Evolutionary conservation across 2,797 vertebrate species (phyloP).

Genomic region (Falco concolor): DNA sequence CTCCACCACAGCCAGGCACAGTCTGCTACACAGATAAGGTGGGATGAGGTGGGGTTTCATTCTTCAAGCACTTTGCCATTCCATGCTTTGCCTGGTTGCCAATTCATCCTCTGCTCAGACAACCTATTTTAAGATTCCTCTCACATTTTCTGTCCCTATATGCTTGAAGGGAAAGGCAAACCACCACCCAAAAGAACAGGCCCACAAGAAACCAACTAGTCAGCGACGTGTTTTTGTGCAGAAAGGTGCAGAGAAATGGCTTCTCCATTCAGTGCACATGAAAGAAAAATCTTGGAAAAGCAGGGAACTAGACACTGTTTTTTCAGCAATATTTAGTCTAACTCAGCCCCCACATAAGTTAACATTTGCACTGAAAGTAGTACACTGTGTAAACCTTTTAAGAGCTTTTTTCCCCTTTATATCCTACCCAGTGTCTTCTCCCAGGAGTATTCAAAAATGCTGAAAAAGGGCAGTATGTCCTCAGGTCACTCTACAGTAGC

Average conservation of each 20-base stretch:
- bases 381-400: background rate
- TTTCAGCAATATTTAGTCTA: slow-evolving; percentile 13
- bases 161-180: background rate
- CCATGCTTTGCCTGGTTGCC: background rate
- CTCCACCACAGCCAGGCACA: background rate
- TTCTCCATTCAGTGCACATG: background rate
- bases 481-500: background rate
- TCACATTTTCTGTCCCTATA: background rate
- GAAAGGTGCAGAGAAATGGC: background rate
- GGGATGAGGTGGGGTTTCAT: background rate
- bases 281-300: background rate
- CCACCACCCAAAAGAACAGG: background rate
- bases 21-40: background rate
- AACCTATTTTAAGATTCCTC: background rate
- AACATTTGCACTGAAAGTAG: background rate
- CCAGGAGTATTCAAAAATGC: background rate
- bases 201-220: background rate
- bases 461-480: background rate
- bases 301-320: background rate
- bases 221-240: background rate
- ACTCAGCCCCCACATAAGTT: background rate
- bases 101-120: background rate
- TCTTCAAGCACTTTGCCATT: background rate
- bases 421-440: background rate
- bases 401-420: background rate